These are phyloP conservation scores for Phortica variegata DNA, from an alignment of 1,140 invertebrate genomes.

Conservation along the genomic window DNA sequence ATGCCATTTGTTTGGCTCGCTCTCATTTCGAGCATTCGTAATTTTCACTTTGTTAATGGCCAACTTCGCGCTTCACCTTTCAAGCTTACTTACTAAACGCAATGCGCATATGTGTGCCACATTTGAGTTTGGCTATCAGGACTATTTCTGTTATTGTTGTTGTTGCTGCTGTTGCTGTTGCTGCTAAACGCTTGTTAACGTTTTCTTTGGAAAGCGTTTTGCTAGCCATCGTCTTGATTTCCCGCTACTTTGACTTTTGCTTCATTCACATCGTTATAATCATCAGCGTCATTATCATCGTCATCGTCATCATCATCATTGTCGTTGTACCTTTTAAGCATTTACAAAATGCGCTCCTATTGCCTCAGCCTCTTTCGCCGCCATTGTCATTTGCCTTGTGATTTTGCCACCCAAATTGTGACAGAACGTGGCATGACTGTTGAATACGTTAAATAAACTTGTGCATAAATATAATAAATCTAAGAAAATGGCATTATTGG, in stretches of 20 bases:
- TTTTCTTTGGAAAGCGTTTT: constrained; percentile 45
- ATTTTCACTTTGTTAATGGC: constrained; percentile 42
- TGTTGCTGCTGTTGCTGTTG: constrained; percentile 8
- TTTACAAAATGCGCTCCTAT: background rate
- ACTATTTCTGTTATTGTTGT: constrained; percentile 19
- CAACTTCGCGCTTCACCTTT: background rate
- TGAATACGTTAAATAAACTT: constrained; percentile 53
- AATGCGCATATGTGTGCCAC: constrained; percentile 1
- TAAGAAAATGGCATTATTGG: too few species aligned
- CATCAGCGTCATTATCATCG: too few species aligned
- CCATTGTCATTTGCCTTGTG: too few species aligned
- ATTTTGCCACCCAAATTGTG: constrained; percentile 48
- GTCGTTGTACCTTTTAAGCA: constrained; percentile 10
- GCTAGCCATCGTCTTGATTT: constrained; percentile 10
- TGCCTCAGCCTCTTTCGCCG: too few species aligned
- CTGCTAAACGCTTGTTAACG: constrained; percentile 37
- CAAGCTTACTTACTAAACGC: too few species aligned
- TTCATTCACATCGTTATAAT: too few species aligned
- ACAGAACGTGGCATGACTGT: constrained; percentile 8
- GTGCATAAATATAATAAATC: constrained; percentile 55
- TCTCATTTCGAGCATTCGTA: constrained; percentile 20
- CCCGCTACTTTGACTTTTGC: too few species aligned
- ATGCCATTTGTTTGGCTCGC: too few species aligned
- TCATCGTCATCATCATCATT: too few species aligned
- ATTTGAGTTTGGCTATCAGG: background rate